Base-by-base conservation (phyloP, 2,888 invertebrate genomes). In the Aspidiotus destructor region DNA sequence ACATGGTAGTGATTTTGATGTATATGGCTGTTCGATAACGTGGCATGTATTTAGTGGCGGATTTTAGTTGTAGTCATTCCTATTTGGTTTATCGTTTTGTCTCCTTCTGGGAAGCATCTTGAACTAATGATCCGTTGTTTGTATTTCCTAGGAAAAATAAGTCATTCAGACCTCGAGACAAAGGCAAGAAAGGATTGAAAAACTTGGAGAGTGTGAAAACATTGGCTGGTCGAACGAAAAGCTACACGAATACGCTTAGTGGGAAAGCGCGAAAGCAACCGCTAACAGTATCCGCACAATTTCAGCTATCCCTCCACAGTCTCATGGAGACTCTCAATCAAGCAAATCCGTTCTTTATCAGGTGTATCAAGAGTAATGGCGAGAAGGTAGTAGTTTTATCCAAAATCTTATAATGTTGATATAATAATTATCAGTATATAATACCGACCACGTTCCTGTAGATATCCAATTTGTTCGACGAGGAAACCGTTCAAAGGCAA, bases 331-430 rank as follows among this genome's bases (percentile, higher is more conserved):
- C 95, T 0, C 79, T 97, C 62, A 92, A 92, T 77, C 90, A 93
- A 75, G 88, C 89, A 2, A 88, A 89, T 77, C 89, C 89, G 9
- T 89, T 88, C 78, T 90, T 90, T 77, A 86, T 89, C 71, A 80
- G 97, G 71, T 97, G 97, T 78, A 96, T 97, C 77, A 96, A 96
- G 80, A 94, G 94, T 67, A 97, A 97, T 78, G 86, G 88, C 70
- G 89, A 92, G 73, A 96, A 96, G 83, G 83, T 83, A 52, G 52
- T n/a, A 15, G 15, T 54, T 54, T 15, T 54, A 54, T 52, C n/a
- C n/a, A 13, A 13, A 3, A 1, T 1, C 52, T 5, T n/a, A 15
- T 52, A 3, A 3, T 3, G 5, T 52, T 52, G 2, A 13, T 52
- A 13, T 52, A 3, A 13, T 52, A 3, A 52, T 1, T 5, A 28